These are phyloP conservation scores for Picathartes gymnocephalus DNA, from an alignment of 2,113 vertebrate genomes.

Conservation along the genomic window DNA sequence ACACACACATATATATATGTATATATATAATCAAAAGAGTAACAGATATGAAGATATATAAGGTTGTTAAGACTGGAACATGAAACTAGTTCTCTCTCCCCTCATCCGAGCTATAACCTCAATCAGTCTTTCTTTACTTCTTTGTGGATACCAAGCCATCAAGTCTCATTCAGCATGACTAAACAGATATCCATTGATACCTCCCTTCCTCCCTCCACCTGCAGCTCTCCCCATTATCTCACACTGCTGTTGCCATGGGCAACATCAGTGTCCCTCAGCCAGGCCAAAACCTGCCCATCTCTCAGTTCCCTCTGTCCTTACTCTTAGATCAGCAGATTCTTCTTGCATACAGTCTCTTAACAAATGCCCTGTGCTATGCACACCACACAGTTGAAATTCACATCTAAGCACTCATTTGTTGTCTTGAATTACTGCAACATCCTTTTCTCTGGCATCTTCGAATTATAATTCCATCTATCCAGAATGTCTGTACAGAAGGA, in stretches of 20 bases:
- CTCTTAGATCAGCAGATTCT: background rate
- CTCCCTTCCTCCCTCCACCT: background rate
- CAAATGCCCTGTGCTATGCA: background rate
- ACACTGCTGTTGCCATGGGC: background rate
- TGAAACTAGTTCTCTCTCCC: background rate
- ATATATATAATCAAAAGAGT: background rate
- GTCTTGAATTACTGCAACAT: background rate
- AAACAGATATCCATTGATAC: background rate
- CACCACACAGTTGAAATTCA: background rate
- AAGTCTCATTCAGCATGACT: background rate
- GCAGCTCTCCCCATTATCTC: background rate
- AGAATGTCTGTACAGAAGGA: background rate
- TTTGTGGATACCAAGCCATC: background rate
- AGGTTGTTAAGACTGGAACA: background rate
- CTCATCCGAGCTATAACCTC: background rate
- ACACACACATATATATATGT: background rate
- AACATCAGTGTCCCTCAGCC: background rate
- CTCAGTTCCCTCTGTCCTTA: background rate
- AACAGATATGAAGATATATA: background rate
- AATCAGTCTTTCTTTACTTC: background rate
- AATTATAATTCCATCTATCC: background rate
- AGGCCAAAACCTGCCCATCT: background rate
- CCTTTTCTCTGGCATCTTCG: background rate
- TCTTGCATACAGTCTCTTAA: background rate
- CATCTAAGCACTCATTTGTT: background rate